Percentiles rank a stretch among this genome's conserved stretches.
Evolutionary conservation across 1,140 invertebrate species (phyloP).

Genomic region (Capitella teleta): DNA sequence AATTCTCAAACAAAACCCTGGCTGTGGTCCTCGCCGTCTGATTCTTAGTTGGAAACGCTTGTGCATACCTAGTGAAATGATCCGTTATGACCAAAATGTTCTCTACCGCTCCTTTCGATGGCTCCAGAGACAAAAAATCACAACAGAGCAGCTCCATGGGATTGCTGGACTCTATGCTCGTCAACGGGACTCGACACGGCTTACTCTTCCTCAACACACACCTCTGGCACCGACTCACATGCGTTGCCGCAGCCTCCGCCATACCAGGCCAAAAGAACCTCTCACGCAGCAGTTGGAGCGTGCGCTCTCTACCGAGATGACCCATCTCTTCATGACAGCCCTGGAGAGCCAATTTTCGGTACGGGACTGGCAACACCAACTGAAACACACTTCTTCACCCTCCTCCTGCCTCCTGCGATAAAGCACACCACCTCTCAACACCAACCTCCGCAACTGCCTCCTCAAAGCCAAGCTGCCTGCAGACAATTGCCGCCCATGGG

Average conservation of each 20-base stretch:
- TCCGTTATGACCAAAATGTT: slow-evolving; percentile 33
- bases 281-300: neutral
- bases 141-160: neutral
- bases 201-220: neutral
- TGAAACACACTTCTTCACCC: too few relatives aligned
- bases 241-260: neutral
- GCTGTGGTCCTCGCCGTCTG: slow-evolving; percentile 35
- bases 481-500: too few relatives aligned
- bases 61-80: slow-evolving; percentile 37
- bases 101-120: slow-evolving; percentile 4
- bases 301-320: slow-evolving; percentile 2
- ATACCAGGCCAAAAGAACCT: slow-evolving; percentile 1
- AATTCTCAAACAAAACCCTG: slow-evolving; percentile 25
- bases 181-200: neutral
- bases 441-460: too few relatives aligned
- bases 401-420: too few relatives aligned
- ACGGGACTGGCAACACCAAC: too few relatives aligned
- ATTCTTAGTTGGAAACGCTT: slow-evolving; percentile 33
- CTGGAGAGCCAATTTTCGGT: too few relatives aligned
- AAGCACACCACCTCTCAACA: too few relatives aligned
- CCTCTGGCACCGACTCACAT: neutral
- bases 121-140: slow-evolving; percentile 1
- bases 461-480: too few relatives aligned
- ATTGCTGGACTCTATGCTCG: neutral
- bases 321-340: too few relatives aligned